These are phyloP conservation scores for Aelia acuminata DNA, from an alignment of 2,888 invertebrate genomes.

Conservation along the genomic window DNA sequence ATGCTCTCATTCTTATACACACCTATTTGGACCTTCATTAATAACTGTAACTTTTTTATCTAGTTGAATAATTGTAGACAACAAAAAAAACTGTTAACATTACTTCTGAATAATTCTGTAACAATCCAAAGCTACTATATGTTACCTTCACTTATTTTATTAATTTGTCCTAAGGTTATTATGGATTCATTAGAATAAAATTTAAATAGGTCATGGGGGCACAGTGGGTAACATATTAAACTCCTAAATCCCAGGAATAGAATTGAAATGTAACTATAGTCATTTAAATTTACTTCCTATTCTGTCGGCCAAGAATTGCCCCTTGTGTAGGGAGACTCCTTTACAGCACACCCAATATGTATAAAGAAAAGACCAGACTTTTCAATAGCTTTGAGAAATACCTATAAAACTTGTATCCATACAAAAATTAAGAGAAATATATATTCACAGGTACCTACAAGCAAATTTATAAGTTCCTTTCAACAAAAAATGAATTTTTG, in stretches of 20 bases:
- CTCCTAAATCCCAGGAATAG: background rate
- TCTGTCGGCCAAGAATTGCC: background rate
- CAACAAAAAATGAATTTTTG: background rate
- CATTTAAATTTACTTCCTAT: background rate
- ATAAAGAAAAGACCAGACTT: background rate
- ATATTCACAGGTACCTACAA: background rate
- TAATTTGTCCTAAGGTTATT: too few relatives aligned
- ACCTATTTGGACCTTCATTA: too few relatives aligned
- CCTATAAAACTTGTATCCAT: background rate
- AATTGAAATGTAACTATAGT: background rate
- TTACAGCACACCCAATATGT: background rate
- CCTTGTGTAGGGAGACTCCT: background rate
- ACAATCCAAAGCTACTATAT: background rate
- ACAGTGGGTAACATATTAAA: background rate
- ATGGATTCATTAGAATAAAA: background rate
- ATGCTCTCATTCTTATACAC: too few relatives aligned
- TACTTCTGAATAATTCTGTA: background rate
- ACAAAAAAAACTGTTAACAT: too few relatives aligned
- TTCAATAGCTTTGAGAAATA: background rate
- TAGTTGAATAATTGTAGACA: too few relatives aligned
- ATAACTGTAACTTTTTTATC: too few relatives aligned
- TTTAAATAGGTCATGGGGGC: background rate
- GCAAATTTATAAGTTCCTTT: background rate
- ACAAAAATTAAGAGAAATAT: background rate
- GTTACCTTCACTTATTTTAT: too few relatives aligned